These are phyloP conservation scores for Tuberolachnus salignus DNA, from an alignment of 2,888 invertebrate species.

Conservation along the genomic window DNA sequence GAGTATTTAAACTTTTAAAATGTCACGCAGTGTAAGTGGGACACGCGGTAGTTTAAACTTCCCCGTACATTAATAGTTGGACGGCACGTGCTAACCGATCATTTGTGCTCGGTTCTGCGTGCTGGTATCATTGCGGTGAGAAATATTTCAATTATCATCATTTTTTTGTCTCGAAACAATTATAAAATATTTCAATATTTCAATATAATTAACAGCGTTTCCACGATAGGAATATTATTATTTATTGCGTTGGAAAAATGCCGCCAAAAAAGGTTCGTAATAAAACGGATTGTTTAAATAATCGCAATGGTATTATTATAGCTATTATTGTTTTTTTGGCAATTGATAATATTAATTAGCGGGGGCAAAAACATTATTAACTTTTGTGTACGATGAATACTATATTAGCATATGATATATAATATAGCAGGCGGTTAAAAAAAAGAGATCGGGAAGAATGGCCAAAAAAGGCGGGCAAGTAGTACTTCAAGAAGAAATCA, in stretches of 20 bases:
- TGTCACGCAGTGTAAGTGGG: neutral
- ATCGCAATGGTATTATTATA: too few relatives aligned
- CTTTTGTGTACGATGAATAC: too few relatives aligned
- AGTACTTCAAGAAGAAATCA: constrained; percentile 80
- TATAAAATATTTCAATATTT: too few relatives aligned
- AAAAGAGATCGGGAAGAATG: constrained; percentile 59
- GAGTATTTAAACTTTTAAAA: constrained; percentile 49
- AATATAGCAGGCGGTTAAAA: constrained; percentile 1
- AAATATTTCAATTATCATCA: neutral
- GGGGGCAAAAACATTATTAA: too few relatives aligned
- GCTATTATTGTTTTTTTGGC: too few relatives aligned
- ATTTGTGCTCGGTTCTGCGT: neutral
- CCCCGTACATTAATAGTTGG: neutral
- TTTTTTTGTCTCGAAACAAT: constrained; percentile 2
- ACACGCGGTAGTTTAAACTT: neutral
- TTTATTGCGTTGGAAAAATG: constrained; percentile 18
- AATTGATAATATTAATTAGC: too few relatives aligned
- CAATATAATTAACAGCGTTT: too few relatives aligned
- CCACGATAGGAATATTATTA: neutral
- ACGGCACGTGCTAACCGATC: neutral
- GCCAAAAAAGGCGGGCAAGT: constrained; percentile 79
- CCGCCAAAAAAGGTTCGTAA: constrained; percentile 47
- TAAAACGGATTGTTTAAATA: neutral
- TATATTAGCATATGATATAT: too few relatives aligned
- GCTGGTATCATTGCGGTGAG: neutral